phyloP scores from a whole-genome alignment of 2,888 invertebrate genomes.

The Adela reaumurella region DNA sequence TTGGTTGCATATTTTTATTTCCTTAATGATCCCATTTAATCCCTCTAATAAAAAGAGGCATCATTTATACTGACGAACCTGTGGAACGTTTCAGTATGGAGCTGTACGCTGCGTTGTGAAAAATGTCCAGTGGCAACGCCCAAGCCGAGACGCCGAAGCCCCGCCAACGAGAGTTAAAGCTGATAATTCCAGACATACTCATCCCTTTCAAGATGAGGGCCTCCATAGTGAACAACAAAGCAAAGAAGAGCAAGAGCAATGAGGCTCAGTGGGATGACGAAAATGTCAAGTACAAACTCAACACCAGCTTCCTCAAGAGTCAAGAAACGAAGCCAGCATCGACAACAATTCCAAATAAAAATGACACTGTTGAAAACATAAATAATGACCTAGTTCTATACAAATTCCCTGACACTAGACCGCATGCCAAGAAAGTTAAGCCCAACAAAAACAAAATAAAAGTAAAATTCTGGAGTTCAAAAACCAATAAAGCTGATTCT shows the following conservation, averaged over 20 bases:
- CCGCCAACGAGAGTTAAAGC: background rate
- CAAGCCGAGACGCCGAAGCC: no score
- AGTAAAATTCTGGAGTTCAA: conserved; percentile 23
- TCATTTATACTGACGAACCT: no score
- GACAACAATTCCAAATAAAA: conserved; percentile 12
- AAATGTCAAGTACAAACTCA: conserved; percentile 37
- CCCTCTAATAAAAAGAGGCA: no score
- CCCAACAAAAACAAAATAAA: conserved; percentile 34
- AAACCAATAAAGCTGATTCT: conserved; percentile 16
- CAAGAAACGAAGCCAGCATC: conserved; percentile 19
- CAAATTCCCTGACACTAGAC: conserved; percentile 24
- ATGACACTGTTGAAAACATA: conserved; percentile 9
- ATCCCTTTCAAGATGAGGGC: conserved; percentile 24
- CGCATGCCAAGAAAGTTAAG: background rate
- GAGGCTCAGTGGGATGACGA: conserved; percentile 43
- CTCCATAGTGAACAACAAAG: conserved; percentile 13
- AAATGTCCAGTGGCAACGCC: no score
- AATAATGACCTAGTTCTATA: conserved; percentile 37
- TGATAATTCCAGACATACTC: background rate
- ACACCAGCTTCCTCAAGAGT: conserved; percentile 25
- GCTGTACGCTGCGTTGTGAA: no score
- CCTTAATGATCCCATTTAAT: no score
- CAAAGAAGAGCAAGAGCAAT: conserved; percentile 23
- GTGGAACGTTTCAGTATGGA: no score
- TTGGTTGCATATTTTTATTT: no score